These are phyloP conservation scores for Trachymyrmex septentrionalis DNA, from an alignment of 1,140 invertebrate genomes.

Conservation along the genomic window DNA sequence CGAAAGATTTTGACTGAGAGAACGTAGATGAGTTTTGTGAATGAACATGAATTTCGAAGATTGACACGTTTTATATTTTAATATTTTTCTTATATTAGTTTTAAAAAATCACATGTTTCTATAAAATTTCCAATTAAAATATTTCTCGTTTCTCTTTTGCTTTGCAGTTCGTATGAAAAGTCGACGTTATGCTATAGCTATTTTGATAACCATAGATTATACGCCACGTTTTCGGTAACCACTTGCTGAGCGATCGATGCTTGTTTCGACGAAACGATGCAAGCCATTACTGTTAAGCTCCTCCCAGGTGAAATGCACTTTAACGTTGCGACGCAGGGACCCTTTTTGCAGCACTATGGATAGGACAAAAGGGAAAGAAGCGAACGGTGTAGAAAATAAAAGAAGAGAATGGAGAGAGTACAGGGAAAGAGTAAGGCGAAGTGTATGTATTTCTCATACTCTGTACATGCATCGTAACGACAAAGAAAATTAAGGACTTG, in stretches of 20 bases:
- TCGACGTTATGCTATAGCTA: neutral
- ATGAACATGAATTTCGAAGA: slow-evolving; percentile 1
- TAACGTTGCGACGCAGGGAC: slow-evolving; percentile 53
- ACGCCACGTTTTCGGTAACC: slow-evolving; percentile 41
- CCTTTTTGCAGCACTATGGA: slow-evolving; percentile 43
- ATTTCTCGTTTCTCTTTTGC: neutral
- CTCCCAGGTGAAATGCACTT: slow-evolving; percentile 52
- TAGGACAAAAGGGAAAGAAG: slow-evolving; percentile 10
- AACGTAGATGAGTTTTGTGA: neutral
- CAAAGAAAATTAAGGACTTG: slow-evolving; percentile 57
- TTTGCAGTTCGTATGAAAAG: neutral
- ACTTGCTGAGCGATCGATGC: slow-evolving; percentile 24
- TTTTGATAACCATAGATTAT: slow-evolving; percentile 48
- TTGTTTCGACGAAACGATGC: slow-evolving; percentile 55
- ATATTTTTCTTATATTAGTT: neutral
- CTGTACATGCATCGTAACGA: slow-evolving; percentile 35
- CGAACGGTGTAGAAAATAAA: slow-evolving; percentile 37
- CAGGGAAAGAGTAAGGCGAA: slow-evolving; percentile 30
- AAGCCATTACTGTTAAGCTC: slow-evolving; percentile 58
- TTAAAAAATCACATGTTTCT: neutral
- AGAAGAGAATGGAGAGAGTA: neutral
- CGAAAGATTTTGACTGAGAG: neutral
- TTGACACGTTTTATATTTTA: neutral
- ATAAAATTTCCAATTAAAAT: neutral
- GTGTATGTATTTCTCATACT: slow-evolving; percentile 14